phyloP scores from a whole-genome alignment of 2,113 vertebrate species.

The Anarrhichthys ocellatus region DNA sequence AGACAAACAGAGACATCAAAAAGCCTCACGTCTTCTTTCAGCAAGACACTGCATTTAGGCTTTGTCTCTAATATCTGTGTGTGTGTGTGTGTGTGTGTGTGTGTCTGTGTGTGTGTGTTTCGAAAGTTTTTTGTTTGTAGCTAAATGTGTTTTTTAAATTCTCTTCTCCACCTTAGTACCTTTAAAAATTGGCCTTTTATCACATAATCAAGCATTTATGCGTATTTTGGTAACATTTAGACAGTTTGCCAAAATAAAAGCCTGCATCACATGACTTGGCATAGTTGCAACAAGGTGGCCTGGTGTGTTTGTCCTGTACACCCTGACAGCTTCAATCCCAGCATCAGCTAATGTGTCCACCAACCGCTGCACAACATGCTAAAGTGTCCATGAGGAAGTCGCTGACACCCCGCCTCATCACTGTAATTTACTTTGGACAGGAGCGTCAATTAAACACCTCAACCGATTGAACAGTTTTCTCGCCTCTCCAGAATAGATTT shows the following conservation, averaged over 20 bases:
- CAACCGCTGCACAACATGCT: conserved; percentile 5
- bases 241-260: conserved; percentile 12
- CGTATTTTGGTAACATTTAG: neutral
- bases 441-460: conserved; percentile 51
- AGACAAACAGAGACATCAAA: conserved; percentile 75
- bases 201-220: neutral
- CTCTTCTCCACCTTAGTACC: neutral
- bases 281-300: neutral
- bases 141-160: conserved; percentile 30
- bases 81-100: neutral
- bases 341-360: conserved; percentile 25
- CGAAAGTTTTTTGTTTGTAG: conserved; percentile 10
- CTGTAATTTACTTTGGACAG: conserved; percentile 45
- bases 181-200: neutral
- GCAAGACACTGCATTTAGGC: conserved; percentile 44
- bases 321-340: conserved; percentile 12
- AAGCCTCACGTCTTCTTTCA: conserved; percentile 56
- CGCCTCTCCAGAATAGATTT: conserved; percentile 10
- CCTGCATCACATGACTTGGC: neutral
- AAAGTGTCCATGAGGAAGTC: conserved; percentile 44
- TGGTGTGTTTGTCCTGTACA: neutral
- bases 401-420: conserved; percentile 49
- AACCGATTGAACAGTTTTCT: conserved; percentile 51
- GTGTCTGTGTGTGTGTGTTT: neutral
- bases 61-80: conserved; percentile 21